Conservation (phyloP, 2,888 invertebrate species). For the Phasia obesa region DNA sequence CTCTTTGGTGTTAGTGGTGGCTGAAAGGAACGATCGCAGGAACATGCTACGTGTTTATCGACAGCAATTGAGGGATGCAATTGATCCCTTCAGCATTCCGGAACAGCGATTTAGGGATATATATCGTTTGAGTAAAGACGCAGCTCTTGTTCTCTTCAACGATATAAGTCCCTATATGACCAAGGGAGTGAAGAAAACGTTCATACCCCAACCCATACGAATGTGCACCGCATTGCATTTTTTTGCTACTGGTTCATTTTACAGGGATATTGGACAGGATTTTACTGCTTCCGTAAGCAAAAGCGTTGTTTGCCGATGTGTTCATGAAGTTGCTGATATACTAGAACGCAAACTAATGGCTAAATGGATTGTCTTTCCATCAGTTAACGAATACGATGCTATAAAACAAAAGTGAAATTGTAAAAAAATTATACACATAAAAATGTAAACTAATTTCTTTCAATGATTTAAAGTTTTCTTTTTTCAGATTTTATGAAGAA, state of each 20-base stretch:
- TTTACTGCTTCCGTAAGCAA: slow-evolving; percentile 30
- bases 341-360: slow-evolving; percentile 15
- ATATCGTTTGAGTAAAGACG: slow-evolving; percentile 17
- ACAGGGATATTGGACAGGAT: slow-evolving; percentile 46
- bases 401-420: slow-evolving; percentile 27
- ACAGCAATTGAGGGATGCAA: slow-evolving; percentile 11
- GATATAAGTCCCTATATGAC: slow-evolving; percentile 22
- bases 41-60: slow-evolving; percentile 12
- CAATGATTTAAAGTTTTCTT: not conserved
- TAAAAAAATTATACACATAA: not conserved
- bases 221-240: slow-evolving; percentile 33
- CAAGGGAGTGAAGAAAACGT: slow-evolving; percentile 1
- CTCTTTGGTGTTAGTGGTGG: not conserved
- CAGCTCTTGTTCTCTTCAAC: not conserved
- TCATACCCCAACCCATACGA: slow-evolving; percentile 11
- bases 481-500: slow-evolving; percentile 27
- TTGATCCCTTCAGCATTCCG: no score
- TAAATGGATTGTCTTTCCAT: slow-evolving; percentile 22
- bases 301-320: slow-evolving; percentile 12
- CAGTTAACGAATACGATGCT: slow-evolving; percentile 14
- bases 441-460: not conserved
- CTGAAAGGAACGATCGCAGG: not conserved
- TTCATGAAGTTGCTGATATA: slow-evolving; percentile 26
- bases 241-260: slow-evolving; percentile 23
- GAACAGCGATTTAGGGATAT: slow-evolving; percentile 26